phyloP scores from a whole-genome alignment of 1,140 invertebrate species.

The Proales similis region DNA sequence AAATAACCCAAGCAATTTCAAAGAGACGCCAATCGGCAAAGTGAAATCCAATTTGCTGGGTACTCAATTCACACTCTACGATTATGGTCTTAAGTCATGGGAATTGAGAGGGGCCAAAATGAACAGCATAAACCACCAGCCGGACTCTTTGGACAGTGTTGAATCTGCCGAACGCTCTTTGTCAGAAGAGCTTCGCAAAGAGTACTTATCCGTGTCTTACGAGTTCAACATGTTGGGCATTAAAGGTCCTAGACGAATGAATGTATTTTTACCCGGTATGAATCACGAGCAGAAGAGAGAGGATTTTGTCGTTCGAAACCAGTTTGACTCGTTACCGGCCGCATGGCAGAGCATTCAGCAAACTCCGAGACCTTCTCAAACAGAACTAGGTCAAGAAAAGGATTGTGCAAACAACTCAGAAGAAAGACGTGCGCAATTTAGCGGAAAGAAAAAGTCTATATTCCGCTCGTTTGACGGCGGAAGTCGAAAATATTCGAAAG shows the following conservation, averaged over 20 bases:
- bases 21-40: slow-evolving; percentile 26
- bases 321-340: slow-evolving; percentile 18
- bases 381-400: background rate
- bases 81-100: slow-evolving; percentile 27
- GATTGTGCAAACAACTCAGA: background rate
- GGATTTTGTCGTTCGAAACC: slow-evolving; percentile 7
- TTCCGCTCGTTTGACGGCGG: no score
- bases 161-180: background rate
- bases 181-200: background rate
- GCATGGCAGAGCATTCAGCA: slow-evolving; percentile 17
- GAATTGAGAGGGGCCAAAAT: no score
- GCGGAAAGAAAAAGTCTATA: slow-evolving; percentile 15
- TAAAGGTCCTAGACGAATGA: slow-evolving; percentile 32
- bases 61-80: slow-evolving; percentile 28
- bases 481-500: no score
- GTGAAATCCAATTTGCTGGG: slow-evolving; percentile 23
- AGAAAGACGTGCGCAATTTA: slow-evolving; percentile 14
- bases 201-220: slow-evolving; percentile 1
- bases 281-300: slow-evolving; percentile 9
- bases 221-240: slow-evolving; percentile 23
- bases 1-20: slow-evolving; percentile 26
- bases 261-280: slow-evolving; percentile 21
- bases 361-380: background rate
- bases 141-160: background rate
- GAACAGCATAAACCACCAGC: background rate